Evolutionary conservation across 2,113 vertebrate species (phyloP).

Genomic region (Anthoscopus minutus): DNA sequence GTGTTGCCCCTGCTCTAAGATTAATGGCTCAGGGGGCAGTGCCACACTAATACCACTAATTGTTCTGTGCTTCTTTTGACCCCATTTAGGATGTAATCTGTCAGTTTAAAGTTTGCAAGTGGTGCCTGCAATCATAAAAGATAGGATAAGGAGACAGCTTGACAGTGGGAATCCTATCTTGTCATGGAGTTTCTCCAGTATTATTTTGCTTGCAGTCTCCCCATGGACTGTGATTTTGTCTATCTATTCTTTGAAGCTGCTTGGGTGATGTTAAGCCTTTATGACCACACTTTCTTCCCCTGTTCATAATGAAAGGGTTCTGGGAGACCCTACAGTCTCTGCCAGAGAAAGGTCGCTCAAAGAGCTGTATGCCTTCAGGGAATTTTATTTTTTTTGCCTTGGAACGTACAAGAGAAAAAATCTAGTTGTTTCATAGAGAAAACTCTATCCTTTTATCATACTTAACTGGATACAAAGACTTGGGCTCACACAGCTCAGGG

Average conservation of each 20-base stretch:
- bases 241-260: not conserved
- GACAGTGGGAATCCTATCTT: not conserved
- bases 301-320: not conserved
- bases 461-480: not conserved
- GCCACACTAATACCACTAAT: not conserved
- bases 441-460: not conserved
- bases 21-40: not conserved
- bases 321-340: not conserved
- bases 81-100: not conserved
- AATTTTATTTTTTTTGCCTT: not conserved
- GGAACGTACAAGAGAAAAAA: not conserved
- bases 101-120: not conserved
- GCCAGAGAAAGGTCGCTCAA: not conserved
- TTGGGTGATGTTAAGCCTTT: not conserved
- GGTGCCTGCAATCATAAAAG: not conserved
- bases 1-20: not conserved
- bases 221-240: not conserved
- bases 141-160: not conserved
- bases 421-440: not conserved
- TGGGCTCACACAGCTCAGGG: not conserved
- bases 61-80: conserved; percentile 3
- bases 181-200: not conserved
- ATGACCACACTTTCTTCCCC: not conserved
- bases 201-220: not conserved
- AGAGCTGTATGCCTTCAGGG: not conserved